Conservation (phyloP, 2,113 vertebrate genomes). For the Cyprinus carpio region DNA sequence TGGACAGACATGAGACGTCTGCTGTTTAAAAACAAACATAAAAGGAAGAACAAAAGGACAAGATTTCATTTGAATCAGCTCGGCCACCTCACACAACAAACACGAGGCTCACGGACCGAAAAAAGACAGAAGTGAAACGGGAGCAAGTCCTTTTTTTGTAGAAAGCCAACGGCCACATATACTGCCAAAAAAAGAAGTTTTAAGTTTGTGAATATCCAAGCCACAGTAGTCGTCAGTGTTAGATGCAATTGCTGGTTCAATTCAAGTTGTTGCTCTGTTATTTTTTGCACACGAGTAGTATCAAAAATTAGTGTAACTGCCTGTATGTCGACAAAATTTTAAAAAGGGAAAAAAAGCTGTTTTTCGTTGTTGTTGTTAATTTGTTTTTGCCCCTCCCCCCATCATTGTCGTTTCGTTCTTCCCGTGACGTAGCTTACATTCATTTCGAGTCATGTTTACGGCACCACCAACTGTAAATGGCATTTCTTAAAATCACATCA, state of each 20-base stretch:
- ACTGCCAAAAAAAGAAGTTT: conserved; percentile 98
- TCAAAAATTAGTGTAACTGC: conserved; percentile 97
- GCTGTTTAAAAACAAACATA: conserved; percentile 77
- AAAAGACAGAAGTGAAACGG: conserved; percentile 73
- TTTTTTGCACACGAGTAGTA: conserved; percentile 99
- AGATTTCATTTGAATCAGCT: conserved; percentile 72
- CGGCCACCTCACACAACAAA: conserved; percentile 77
- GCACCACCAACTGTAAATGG: conserved; percentile 98
- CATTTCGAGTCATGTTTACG: conserved; percentile 73
- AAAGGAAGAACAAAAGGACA: conserved; percentile 46
- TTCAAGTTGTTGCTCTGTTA: conserved; percentile 98
- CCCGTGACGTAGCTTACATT: conserved; percentile 51
- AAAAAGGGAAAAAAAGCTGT: conserved; percentile 81
- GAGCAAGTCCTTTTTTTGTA: conserved; percentile 85
- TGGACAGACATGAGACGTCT: conserved; percentile 79
- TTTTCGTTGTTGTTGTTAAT: conserved; percentile 74
- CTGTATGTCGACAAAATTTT: conserved; percentile 94
- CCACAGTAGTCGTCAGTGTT: conserved; percentile 96
- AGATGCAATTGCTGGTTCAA: conserved; percentile 99
- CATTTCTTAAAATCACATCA: conserved; percentile 85
- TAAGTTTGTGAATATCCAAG: conserved; percentile 98
- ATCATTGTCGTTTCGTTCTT: background rate
- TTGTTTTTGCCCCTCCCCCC: background rate
- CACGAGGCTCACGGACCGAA: conserved; percentile 87
- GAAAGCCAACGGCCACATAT: conserved; percentile 97